Percentiles rank a stretch among this genome's conserved stretches.
phyloP scores from a whole-genome alignment of 2,797 vertebrate genomes.

The Danio tinwini region DNA sequence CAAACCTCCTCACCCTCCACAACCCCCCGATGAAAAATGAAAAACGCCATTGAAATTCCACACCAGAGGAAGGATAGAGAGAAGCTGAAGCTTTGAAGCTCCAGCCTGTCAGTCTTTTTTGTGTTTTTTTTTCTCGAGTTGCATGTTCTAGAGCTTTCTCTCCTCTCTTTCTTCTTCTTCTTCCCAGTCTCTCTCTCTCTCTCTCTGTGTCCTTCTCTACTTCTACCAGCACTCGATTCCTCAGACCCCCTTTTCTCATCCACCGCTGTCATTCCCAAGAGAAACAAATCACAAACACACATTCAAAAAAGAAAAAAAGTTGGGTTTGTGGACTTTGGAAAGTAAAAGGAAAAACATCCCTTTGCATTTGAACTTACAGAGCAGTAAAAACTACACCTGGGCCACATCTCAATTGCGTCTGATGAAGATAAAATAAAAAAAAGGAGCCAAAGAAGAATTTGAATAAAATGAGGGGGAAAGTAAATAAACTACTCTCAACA shows the following conservation, averaged over 20 bases:
- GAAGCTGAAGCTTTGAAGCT: slow-evolving; percentile 75
- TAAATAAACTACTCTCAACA: slow-evolving; percentile 59
- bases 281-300: slow-evolving; percentile 71
- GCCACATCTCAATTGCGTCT: slow-evolving; percentile 58
- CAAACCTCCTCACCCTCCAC: slow-evolving; percentile 50
- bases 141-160: slow-evolving; percentile 64
- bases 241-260: slow-evolving; percentile 57
- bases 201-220: slow-evolving; percentile 49
- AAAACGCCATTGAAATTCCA: slow-evolving; percentile 77
- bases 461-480: slow-evolving; percentile 42
- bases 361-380: slow-evolving; percentile 72
- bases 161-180: slow-evolving; percentile 53
- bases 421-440: slow-evolving; percentile 48
- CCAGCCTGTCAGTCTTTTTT: slow-evolving; percentile 77
- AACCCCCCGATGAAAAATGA: slow-evolving; percentile 62
- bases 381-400: slow-evolving; percentile 68
- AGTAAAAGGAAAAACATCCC: slow-evolving; percentile 64
- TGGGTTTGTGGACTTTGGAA: slow-evolving; percentile 78
- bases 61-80: slow-evolving; percentile 70
- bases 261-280: slow-evolving; percentile 71
- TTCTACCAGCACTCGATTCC: slow-evolving; percentile 48
- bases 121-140: slow-evolving; percentile 66
- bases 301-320: slow-evolving; percentile 74
- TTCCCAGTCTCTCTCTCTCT: slow-evolving; percentile 30
- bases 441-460: slow-evolving; percentile 34